Base-by-base conservation (phyloP, 2,888 invertebrate genomes). In the Xylota sylvarum region DNA sequence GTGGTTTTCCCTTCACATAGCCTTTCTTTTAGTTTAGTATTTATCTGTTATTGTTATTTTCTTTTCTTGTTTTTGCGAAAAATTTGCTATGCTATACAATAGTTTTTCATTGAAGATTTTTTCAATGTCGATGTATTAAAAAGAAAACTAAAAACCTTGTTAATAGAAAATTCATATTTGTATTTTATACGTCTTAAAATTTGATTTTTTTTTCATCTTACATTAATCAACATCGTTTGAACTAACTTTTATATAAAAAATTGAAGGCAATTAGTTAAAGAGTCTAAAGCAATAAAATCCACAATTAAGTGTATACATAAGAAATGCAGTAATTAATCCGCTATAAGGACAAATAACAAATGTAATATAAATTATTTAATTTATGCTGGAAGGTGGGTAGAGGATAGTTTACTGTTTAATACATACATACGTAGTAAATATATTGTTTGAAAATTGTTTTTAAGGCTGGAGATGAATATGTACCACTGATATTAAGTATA, bases 241-340 rank as follows among this genome's bases (percentile, higher is more conserved):
- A 74, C 46, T 43, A 46, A 74, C 19, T 74, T 84, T n/a, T 70
- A 74, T 84, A 56, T 73, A 79, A 79, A 84, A 82, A 84, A 79
- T 74, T 56, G 79, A 79, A 84, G 84, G 84, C 84, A 74, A 64
- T 79, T 79, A 74, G 37, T 79, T 79, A 69, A 73, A 84, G 48
- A 73, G 46, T 72, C 32, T 83, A 73, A 83, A 79, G 74, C 67
- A 78, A 40, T 48, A 55, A 67, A 69, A 73, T 17, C 27, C n/a
- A 40, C 12, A 52, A 37, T 37, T 9, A 48, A 32, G 19, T 69
- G n/a, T 56, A 10, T 74, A 55, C 48, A 76, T 65, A 73, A 67
- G 46, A 46, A 73, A 77, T 62, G 35, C 37, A 58, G 14, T 72
- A 62, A 67, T 60, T 50, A 62, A 62, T 64, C 7, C n/a, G 27